phyloP scores from a whole-genome alignment of 2,797 vertebrate species.

The Dermochelys coriacea region DNA sequence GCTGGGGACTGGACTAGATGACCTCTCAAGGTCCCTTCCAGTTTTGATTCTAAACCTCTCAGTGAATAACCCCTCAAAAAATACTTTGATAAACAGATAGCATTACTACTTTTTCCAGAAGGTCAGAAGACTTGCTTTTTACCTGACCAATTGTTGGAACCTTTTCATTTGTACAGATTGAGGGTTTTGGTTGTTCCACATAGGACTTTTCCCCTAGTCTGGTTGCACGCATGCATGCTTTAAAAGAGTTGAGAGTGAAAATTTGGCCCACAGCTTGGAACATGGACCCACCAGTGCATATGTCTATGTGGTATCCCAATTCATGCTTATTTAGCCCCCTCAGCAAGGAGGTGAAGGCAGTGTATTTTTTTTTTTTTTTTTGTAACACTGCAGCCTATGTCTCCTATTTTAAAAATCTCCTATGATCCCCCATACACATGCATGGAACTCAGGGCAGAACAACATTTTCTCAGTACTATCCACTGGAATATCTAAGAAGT shows the following conservation, averaged over 20 bases:
- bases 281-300: not conserved
- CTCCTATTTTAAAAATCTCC: not conserved
- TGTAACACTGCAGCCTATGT: not conserved
- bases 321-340: not conserved
- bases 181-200: not conserved
- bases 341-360: not conserved
- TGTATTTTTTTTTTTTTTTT: not conserved
- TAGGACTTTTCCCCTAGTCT: not conserved
- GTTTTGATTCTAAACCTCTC: not conserved
- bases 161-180: not conserved
- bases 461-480: not conserved
- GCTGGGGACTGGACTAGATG: too few species aligned
- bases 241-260: not conserved
- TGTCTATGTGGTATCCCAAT: not conserved
- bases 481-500: not conserved
- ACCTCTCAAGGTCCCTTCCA: too few species aligned
- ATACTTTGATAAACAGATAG: not conserved
- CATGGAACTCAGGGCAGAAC: not conserved
- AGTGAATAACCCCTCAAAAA: not conserved
- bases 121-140: not conserved
- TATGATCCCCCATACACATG: fast-evolving
- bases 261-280: not conserved
- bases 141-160: not conserved
- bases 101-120: fast-evolving
- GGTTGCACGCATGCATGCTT: not conserved